Base-by-base conservation (phyloP, 2,113 vertebrate species). In the Leuciscus idus region DNA sequence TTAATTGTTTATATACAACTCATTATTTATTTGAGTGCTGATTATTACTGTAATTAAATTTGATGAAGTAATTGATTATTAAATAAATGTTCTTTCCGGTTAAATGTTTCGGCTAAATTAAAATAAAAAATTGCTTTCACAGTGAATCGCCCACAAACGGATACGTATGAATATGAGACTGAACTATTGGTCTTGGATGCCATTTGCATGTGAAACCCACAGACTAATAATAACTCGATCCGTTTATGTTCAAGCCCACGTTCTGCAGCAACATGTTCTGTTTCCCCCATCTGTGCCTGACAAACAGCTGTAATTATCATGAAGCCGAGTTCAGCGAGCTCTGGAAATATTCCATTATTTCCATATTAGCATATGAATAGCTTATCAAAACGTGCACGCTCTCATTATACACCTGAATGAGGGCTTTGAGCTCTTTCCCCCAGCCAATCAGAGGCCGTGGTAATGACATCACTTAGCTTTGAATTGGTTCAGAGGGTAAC, bases 401-500 rank as follows among this genome's bases (percentile, higher is more conserved):
- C 13, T 13, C 62, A 62, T 74, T 85, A 79, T 80, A 72, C 72
- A 80, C 68, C 59, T 84, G 57, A 62, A 50, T 30, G 50, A 74
- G 75, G 46, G 59, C 13, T 68, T 86, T 48, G 86, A 30, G 80
- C 4, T 4, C 55, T 43, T 88, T 92, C 81, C 70, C 85, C 83
- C 85, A 92, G 88, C 91, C 80, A 43, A 92, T 92, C 88, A 64
- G 61, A 87, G 91, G 81, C 86, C 91, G 75, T 61, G 83, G 30
- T 80, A 52, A 81, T 82, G 95, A 95, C 79, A 93, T 96, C 85
- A 94, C 93, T 0, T 92, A 94, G 57, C 94, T 93, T 88, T 92
- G 94, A 90, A 96, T 96, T 84, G 95, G 95, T 91, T 90, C 87
- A 46, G 68, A 52, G 64, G 86, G 87, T 92, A 88, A 92, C 88